Evolutionary conservation across 2,113 vertebrate genomes (phyloP), one percentile per base, ranked within the genome.

Genomic region (Crocuta crocuta): DNA sequence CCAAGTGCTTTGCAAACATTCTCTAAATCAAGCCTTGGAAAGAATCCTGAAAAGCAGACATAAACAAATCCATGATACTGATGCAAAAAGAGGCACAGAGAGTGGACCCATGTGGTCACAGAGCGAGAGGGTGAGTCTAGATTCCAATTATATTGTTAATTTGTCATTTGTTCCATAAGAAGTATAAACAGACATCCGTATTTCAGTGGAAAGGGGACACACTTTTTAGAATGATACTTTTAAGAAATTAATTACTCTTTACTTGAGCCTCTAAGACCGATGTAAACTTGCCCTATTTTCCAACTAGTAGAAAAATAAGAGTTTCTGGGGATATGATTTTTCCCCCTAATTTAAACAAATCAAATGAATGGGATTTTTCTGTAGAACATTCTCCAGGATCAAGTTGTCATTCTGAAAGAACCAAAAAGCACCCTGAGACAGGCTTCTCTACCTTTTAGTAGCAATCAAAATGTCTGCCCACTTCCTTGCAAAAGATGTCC

Each of bases 181-280:
- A 91, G 11, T 50, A 81, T 7, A 79, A 84, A 93, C 28, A 95
- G 81, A 43, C 23, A 61, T 53, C 43, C 71, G 2, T 73, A 39
- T 89, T 89, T 89, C 78, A 84, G 19, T 63, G 17, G 58, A 43
- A 92, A 78, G 13, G 10, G 35, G 28, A 10, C 33, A 35, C 24
- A 43, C 39, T 81, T 95, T 90, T 88, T 31, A 82, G 50, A 96
- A 90, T 55, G 39, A n/a, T 45, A 79, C 39, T 94, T 87, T 91
- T 35, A 61, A 83, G 35, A 96, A 92, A 93, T 92, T 71, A 50
- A 79, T 84, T 86, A 45, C 16, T 78, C 91, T 65, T 39, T 24
- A 17, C 31, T 88, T 55, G 21, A 88, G 5, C 28, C 10, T 82
- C 48, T 45, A 55, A 89, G 10, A 70, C 11, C 63, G 58, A 94